phyloP scores from a whole-genome alignment of 2,113 vertebrate genomes.

The Clarias macrocephalus region DNA sequence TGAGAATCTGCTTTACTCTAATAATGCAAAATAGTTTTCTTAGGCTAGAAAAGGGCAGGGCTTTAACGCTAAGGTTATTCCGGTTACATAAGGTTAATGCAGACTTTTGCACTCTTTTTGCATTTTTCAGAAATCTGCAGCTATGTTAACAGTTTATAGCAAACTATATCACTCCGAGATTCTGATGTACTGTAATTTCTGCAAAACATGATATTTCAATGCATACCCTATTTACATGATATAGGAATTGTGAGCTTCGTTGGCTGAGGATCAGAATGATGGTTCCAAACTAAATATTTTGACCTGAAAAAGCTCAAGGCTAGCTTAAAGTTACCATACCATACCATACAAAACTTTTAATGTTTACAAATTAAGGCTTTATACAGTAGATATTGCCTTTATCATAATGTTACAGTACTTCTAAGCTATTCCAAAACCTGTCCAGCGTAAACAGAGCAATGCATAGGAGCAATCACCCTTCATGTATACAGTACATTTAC shows the following conservation, averaged over 20 bases:
- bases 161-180: not conserved
- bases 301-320: not conserved
- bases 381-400: conserved; percentile 19
- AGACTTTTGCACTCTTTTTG: not conserved
- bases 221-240: not conserved
- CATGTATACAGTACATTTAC: conserved; percentile 12
- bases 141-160: not conserved
- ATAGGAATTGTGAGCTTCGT: not conserved
- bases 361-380: conserved; percentile 16
- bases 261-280: not conserved
- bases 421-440: not conserved
- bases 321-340: not conserved
- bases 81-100: not conserved
- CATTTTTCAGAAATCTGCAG: not conserved
- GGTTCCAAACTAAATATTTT: not conserved
- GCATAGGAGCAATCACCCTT: conserved; percentile 35
- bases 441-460: not conserved
- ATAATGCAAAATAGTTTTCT: not conserved
- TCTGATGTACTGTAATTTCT: not conserved
- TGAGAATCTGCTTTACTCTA: not conserved
- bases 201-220: not conserved
- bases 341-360: not conserved
- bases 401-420: not conserved
- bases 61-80: not conserved
- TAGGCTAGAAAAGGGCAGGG: not conserved